phyloP scores from a whole-genome alignment of 30 jellyfish, hydroid and myxozoan species.

The Pelagia noctiluca region DNA sequence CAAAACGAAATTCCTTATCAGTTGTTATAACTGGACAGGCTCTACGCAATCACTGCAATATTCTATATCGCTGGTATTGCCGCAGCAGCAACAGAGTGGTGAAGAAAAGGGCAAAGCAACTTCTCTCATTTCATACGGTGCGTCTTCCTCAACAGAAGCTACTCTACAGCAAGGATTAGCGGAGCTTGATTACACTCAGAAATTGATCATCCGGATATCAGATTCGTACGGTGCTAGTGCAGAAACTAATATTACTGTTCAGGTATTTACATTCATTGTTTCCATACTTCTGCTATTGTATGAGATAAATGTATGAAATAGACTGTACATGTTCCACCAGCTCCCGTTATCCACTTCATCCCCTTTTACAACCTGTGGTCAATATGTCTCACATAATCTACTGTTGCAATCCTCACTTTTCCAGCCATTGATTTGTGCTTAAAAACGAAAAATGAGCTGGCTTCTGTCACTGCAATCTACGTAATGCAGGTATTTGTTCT shows the following conservation, averaged over 20 bases:
- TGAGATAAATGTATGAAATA: no score
- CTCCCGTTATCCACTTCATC: no score
- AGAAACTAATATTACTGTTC: not conserved
- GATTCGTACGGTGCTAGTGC: slow-evolving; percentile 50
- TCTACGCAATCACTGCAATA: slow-evolving; percentile 2
- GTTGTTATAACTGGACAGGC: slow-evolving; percentile 39
- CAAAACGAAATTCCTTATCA: slow-evolving; percentile 6
- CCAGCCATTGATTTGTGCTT: no score
- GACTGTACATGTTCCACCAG: no score
- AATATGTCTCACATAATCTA: no score
- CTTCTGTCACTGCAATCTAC: no score
- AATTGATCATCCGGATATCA: slow-evolving; percentile 20
- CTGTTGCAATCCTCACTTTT: no score
- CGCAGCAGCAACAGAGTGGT: not conserved
- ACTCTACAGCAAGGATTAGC: slow-evolving; percentile 22
- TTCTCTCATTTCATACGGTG: slow-evolving; percentile 23
- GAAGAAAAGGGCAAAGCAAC: slow-evolving; percentile 3
- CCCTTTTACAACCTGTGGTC: no score
- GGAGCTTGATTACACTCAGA: slow-evolving; percentile 13
- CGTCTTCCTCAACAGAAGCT: not conserved
- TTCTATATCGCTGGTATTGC: slow-evolving; percentile 11
- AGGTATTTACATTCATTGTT: slow-evolving; percentile 5
- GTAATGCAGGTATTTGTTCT: no score
- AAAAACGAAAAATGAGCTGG: no score
- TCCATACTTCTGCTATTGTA: not conserved